Evolutionary conservation across 2,888 invertebrate species (phyloP), one percentile per base, ranked within the genome.

Genomic region (Ischnura elegans): DNA sequence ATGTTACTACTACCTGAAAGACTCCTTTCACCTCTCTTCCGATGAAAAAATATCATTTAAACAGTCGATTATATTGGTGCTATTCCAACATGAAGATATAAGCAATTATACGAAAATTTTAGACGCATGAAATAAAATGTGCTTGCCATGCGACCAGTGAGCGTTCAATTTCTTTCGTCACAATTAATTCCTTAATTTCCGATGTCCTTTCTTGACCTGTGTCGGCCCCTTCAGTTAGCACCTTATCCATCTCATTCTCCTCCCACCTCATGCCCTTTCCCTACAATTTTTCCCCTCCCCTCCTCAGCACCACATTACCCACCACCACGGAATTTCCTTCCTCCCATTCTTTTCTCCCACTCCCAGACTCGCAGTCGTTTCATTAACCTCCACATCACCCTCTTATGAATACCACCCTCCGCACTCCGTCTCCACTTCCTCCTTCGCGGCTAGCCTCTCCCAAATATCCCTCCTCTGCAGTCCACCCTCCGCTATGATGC

Each of bases 331-430:
- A 42, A 36, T n/a, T 66, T 90, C 90, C 61, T 90, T 90, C 61
- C 61, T 61, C 55, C 87, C 87, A 36, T 29, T 36, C 87, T 42
- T 87, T 87, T 86, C 43, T 55, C 42, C 42, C 87, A 21, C n/a
- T 42, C 66, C 61, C 8, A 43, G 43, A 90, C 66, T 61, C 90
- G 90, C 90, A 90, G 90, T 90, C 66, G 90, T 90, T 90, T 90
- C 90, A 90, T 90, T 90, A 61, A 55, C 61, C 87, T 45, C 51
- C 36, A 47, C 51, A 47, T 87, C 47, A 36, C 19, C 36, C 36
- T 55, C 87, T 55, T 42, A 42, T 55, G 36, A 61, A 61, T 6
- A 29, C 87, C n/a, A 10, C 87, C 42, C 51, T 51, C 55, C 87
- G 42, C 85, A 85, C 85, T 85, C n/a, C 36, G 5, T 36, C 76